These are phyloP conservation scores for Parazoanthus darwini DNA, from an alignment of 92 coral and sea anemone species.

Conservation along the genomic window DNA sequence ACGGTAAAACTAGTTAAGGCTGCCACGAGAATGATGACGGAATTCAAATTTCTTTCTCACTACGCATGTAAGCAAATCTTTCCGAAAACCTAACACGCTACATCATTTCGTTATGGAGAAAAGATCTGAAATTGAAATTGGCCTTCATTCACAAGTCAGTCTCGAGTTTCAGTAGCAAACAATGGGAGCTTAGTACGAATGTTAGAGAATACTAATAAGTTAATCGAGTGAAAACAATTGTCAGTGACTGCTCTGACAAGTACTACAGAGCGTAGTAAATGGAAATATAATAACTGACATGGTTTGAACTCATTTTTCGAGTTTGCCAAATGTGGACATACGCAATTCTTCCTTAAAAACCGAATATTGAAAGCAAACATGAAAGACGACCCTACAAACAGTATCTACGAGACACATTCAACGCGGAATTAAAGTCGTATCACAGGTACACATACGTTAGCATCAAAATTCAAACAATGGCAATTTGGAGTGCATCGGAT, in stretches of 20 bases:
- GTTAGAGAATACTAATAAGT: no score
- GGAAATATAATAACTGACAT: no score
- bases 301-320: background rate
- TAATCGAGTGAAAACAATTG: background rate
- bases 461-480: background rate
- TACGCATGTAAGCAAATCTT: no score
- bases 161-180: no score
- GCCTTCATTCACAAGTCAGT: no score
- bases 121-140: no score
- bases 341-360: background rate
- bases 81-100: no score
- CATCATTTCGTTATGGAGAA: no score
- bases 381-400: background rate
- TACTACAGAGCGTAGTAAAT: background rate
- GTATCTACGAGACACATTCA: background rate
- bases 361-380: background rate
- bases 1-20: background rate
- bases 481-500: background rate
- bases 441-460: background rate
- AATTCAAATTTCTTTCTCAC: background rate
- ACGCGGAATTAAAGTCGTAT: background rate
- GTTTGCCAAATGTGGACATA: background rate
- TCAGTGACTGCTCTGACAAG: background rate
- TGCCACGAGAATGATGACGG: background rate
- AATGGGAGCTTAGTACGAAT: no score